Evolutionary conservation across 2,888 invertebrate genomes (phyloP).

Genomic region (Limnephilus marmoratus): DNA sequence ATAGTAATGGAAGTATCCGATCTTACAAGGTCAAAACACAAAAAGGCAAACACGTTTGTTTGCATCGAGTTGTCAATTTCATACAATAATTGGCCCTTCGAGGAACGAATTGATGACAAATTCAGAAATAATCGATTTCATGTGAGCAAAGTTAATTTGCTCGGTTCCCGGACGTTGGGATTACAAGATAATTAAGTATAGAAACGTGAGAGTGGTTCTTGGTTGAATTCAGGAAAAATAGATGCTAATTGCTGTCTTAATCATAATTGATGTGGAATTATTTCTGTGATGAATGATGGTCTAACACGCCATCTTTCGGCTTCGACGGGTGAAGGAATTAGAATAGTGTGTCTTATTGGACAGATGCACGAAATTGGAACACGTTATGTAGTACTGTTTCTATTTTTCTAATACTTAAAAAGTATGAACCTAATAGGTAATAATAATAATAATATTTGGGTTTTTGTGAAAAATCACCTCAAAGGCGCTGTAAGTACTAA

Average conservation of each 20-base stretch:
- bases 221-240: conserved; percentile 35
- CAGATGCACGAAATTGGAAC: neutral
- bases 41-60: conserved; percentile 8
- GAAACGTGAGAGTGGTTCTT: neutral
- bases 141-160: conserved; percentile 13
- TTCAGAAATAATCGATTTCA: conserved; percentile 35
- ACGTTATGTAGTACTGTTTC: neutral
- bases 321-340: conserved; percentile 16
- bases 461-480: too few relatives aligned
- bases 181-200: conserved; percentile 33
- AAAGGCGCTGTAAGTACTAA: too few relatives aligned
- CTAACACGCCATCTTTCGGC: conserved; percentile 49
- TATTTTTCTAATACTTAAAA: too few relatives aligned
- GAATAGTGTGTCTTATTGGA: conserved; percentile 26
- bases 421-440: too few relatives aligned
- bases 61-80: conserved; percentile 14
- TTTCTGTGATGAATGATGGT: conserved; percentile 45
- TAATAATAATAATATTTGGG: too few relatives aligned
- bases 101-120: conserved; percentile 14
- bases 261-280: conserved; percentile 56
- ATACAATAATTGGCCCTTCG: neutral
- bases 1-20: neutral
- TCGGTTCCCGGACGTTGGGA: neutral
- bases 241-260: conserved; percentile 55
- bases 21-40: neutral